Evolutionary conservation across 1,140 invertebrate genomes (phyloP).

Genomic region (Coptotermes formosanus): DNA sequence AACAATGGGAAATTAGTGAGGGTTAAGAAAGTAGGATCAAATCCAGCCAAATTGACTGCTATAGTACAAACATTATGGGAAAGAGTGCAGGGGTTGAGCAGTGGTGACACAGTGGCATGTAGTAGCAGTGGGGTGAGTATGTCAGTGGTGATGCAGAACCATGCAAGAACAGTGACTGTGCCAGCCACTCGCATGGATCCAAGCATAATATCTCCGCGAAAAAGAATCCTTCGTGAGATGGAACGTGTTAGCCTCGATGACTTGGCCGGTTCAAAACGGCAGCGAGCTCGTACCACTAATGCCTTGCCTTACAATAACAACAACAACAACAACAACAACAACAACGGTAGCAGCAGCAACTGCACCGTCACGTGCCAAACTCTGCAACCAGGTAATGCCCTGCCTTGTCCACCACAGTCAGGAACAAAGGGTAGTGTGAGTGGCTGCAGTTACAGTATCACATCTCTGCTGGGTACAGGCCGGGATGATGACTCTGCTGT

Average conservation of each 20-base stretch:
- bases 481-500: conserved; percentile 38
- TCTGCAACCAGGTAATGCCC: conserved; percentile 25
- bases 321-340: conserved; percentile 33
- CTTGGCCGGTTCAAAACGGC: conserved; percentile 40
- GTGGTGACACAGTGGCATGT: conserved; percentile 25
- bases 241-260: conserved; percentile 72
- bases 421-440: conserved; percentile 46
- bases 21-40: conserved; percentile 22
- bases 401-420: conserved; percentile 28
- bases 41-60: conserved; percentile 30
- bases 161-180: conserved; percentile 44
- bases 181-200: conserved; percentile 52
- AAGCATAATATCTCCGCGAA: conserved; percentile 66
- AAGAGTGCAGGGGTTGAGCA: conserved; percentile 35
- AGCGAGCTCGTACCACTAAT: conserved; percentile 38
- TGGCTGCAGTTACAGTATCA: conserved; percentile 76
- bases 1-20: conserved; percentile 23
- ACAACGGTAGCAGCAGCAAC: conserved; percentile 35
- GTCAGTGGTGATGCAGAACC: conserved; percentile 43
- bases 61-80: conserved; percentile 40
- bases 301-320: conserved; percentile 32
- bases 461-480: conserved; percentile 61
- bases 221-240: conserved; percentile 69
- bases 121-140: conserved; percentile 33
- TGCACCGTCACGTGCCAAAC: conserved; percentile 35